Conservation (phyloP, 2,888 invertebrate species). For the Chrysodeixis includens region DNA sequence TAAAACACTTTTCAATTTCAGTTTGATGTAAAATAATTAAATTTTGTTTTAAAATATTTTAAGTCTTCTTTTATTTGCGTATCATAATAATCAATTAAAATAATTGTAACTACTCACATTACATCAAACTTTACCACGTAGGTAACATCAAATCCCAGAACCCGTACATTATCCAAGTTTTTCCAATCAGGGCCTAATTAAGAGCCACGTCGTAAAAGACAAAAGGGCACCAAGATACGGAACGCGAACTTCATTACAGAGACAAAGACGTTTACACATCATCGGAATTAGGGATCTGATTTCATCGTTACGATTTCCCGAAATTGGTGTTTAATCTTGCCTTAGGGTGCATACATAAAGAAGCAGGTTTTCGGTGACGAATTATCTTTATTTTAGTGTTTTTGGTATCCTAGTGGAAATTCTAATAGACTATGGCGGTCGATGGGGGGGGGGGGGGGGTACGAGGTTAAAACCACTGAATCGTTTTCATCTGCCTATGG, state of each 20-base stretch:
- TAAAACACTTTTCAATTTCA: slow-evolving; percentile 2
- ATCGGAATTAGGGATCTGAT: slow-evolving; percentile 27
- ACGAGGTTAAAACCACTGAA: too few species aligned
- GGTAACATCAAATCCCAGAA: neutral
- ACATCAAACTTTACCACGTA: slow-evolving; percentile 5
- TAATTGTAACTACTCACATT: too few species aligned
- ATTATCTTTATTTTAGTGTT: too few species aligned
- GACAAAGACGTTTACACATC: slow-evolving; percentile 26
- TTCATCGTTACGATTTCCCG: slow-evolving; percentile 30
- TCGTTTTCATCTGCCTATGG: too few species aligned
- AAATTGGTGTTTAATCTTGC: slow-evolving; percentile 46
- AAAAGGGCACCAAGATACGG: slow-evolving; percentile 28
- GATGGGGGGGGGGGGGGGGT: too few species aligned
- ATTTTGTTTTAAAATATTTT: too few species aligned
- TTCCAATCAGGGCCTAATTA: slow-evolving; percentile 39
- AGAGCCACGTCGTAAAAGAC: slow-evolving; percentile 18
- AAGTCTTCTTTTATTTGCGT: too few species aligned
- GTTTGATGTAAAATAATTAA: neutral
- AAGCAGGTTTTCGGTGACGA: too few species aligned
- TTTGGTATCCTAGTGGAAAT: too few species aligned
- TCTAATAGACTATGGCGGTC: too few species aligned
- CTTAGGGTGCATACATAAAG: too few species aligned
- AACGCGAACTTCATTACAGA: slow-evolving; percentile 36
- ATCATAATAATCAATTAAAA: too few species aligned
- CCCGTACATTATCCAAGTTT: slow-evolving; percentile 29